These are phyloP conservation scores for Cricetomys ansorgei DNA, from an alignment of 2,113 vertebrate species.

Conservation along the genomic window DNA sequence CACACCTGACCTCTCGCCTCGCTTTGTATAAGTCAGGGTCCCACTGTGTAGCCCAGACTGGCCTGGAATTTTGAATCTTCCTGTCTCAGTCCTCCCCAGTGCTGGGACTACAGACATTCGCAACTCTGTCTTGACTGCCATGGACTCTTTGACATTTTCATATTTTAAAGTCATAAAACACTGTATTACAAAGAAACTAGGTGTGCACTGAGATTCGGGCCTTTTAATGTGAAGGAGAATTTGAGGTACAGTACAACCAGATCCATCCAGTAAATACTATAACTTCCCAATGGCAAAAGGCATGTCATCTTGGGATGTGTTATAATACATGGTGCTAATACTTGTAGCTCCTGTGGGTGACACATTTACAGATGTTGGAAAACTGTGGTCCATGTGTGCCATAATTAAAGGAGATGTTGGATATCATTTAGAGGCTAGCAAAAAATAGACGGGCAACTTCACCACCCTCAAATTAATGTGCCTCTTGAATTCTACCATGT, in stretches of 20 bases:
- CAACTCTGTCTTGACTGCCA: neutral
- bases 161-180: conserved; percentile 29
- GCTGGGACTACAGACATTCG: neutral
- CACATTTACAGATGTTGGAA: neutral
- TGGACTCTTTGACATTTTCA: neutral
- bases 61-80: neutral
- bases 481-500: neutral
- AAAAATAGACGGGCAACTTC: neutral
- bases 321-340: neutral
- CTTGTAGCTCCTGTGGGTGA: conserved; percentile 19
- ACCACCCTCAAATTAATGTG: neutral
- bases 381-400: neutral
- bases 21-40: neutral
- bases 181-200: neutral
- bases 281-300: conserved; percentile 42
- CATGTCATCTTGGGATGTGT: conserved; percentile 33
- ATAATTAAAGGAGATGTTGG: conserved; percentile 36
- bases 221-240: conserved; percentile 4
- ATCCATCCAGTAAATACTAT: neutral
- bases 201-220: neutral
- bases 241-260: neutral
- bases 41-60: neutral
- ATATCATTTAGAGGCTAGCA: conserved; percentile 39
- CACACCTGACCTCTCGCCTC: neutral
- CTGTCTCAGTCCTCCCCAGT: neutral